Conservation (phyloP, 2,888 invertebrate species). For the Amblyteles armatorius region DNA sequence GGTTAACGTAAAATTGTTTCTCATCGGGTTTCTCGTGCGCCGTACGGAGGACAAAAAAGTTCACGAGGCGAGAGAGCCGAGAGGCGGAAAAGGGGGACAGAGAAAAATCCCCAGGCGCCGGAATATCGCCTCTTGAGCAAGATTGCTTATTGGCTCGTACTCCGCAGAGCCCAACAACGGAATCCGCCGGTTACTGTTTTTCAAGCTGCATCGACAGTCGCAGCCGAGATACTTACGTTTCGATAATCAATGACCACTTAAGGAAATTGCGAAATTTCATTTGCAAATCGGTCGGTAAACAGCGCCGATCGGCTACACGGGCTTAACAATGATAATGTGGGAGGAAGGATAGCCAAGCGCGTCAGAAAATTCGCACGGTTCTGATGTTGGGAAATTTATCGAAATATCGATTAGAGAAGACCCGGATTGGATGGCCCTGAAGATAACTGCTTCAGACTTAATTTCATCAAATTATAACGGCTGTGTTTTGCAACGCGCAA, state of each 20-base stretch:
- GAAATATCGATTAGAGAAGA: background rate
- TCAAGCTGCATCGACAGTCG: background rate
- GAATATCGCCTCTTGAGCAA: constrained; percentile 25
- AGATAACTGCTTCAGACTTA: too few species aligned
- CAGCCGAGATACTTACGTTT: constrained; percentile 30
- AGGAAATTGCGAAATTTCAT: constrained; percentile 49
- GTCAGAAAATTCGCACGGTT: constrained; percentile 9
- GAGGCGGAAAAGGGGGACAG: background rate
- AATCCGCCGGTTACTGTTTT: constrained; percentile 21
- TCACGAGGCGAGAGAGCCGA: background rate
- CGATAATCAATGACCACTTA: constrained; percentile 45
- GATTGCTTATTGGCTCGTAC: constrained; percentile 30
- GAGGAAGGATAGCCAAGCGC: background rate
- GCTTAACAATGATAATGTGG: constrained; percentile 7
- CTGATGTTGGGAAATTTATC: background rate
- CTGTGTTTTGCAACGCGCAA: too few species aligned
- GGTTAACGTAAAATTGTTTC: constrained; percentile 47
- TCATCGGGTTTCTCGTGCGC: constrained; percentile 33
- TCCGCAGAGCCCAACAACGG: background rate
- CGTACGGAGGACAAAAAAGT: constrained; percentile 16
- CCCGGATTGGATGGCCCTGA: background rate
- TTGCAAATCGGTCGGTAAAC: constrained; percentile 39
- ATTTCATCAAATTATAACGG: too few species aligned
- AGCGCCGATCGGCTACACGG: background rate
- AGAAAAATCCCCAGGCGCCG: constrained; percentile 12